Evolutionary conservation across 2,113 vertebrate genomes (phyloP), one percentile per base, ranked within the genome.

Genomic region (Pomatorhinus ruficollis): DNA sequence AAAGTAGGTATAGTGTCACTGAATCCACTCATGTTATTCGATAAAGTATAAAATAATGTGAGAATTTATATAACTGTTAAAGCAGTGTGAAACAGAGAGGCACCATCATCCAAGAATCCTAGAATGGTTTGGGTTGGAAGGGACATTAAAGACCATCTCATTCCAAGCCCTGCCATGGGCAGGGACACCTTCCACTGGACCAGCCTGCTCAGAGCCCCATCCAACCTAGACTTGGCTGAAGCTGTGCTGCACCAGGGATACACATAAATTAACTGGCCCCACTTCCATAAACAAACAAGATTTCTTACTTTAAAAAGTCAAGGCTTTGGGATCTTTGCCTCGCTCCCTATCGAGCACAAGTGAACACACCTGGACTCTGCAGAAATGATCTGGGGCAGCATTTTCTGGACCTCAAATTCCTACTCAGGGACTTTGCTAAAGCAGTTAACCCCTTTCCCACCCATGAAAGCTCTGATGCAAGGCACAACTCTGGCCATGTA

Each of bases 181-280:
- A 75, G 60, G 37, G 53, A 40, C 45, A 60, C 20, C 28, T 60
- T 8, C 20, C 61, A 53, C 13, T 17, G 15, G 13, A 6, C 6
- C 63, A 40, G 54, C 39, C 17, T 75, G 61, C 47, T 40, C 61
- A 83, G 70, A 83, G 30, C 14, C n/a, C 17, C 47, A 7, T 27
- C 39, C 78, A 89, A 14, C 78, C 30, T 31, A 28, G 53, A n/a
- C 25, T 47, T 27, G 47, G 54, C 54, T 47, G 54, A 47, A 79
- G 37, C 28, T 61, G 24, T 13, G 37, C 11, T 49, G 15, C 9
- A 54, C 30, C 57, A 44, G 7, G 14, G 23, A 16, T 0, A 7
- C 0, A 15, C 0, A 0, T 13, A 59, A 65, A 89, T 25, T 50
- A 33, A 61, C 2, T 19, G 1, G 18, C 28, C 15, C 20, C 40